These are phyloP conservation scores for Cactoblastis cactorum DNA, from an alignment of 2,888 invertebrate species.

Conservation along the genomic window DNA sequence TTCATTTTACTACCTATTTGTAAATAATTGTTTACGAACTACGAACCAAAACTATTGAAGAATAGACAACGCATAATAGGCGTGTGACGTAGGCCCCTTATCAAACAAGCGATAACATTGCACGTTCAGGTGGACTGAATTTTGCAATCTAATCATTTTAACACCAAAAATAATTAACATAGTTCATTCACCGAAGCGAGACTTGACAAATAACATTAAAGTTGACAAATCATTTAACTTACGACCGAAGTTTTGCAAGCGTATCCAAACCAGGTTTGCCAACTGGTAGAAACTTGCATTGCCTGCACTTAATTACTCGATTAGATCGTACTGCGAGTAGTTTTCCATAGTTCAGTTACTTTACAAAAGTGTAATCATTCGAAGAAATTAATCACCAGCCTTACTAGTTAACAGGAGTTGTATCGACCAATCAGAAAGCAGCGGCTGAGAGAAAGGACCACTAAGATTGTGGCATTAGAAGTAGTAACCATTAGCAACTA, in stretches of 20 bases:
- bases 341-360: slow-evolving; percentile 41
- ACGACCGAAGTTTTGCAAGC: slow-evolving; percentile 40
- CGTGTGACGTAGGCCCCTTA: slow-evolving; percentile 38
- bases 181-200: slow-evolving; percentile 60
- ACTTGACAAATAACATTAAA: slow-evolving; percentile 34
- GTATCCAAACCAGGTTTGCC: slow-evolving; percentile 32
- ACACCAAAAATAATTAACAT: slow-evolving; percentile 49
- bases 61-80: slow-evolving; percentile 18
- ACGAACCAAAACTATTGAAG: not conserved
- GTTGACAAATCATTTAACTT: slow-evolving; percentile 28
- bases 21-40: too few relatives aligned
- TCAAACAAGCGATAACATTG: slow-evolving; percentile 47
- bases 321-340: slow-evolving; percentile 29
- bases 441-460: slow-evolving; percentile 45
- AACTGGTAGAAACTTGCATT: slow-evolving; percentile 41
- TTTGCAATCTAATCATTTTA: slow-evolving; percentile 55
- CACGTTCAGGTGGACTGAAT: slow-evolving; percentile 41
- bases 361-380: slow-evolving; percentile 45
- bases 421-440: slow-evolving; percentile 43
- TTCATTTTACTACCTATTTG: not conserved
- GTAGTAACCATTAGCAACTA: slow-evolving; percentile 51
- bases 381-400: slow-evolving; percentile 48
- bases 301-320: slow-evolving; percentile 29
- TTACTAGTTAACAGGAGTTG: slow-evolving; percentile 53
- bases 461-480: slow-evolving; percentile 41